Conservation (phyloP, 2,113 vertebrate genomes). For the Ceyx melanurus region DNA sequence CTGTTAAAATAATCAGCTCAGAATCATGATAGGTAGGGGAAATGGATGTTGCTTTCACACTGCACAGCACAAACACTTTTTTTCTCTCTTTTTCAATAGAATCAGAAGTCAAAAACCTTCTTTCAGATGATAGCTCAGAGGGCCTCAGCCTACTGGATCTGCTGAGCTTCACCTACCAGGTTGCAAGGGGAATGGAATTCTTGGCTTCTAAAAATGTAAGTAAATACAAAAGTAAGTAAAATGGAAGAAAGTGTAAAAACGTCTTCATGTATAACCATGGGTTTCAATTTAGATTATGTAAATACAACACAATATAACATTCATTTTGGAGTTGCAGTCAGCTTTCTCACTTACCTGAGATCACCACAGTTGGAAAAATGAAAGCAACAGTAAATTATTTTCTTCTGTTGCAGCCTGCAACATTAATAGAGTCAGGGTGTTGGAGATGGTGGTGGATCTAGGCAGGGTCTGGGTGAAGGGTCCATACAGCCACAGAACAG, state of each 20-base stretch:
- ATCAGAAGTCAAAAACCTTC: constrained; percentile 85
- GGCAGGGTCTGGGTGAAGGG: not conserved
- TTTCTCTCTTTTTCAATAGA: constrained; percentile 69
- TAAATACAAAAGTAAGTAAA: constrained; percentile 6
- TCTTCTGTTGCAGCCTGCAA: not conserved
- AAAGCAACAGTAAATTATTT: not conserved
- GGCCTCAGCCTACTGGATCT: constrained; percentile 91
- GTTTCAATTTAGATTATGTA: not conserved
- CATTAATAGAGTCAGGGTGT: not conserved
- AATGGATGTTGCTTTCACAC: not conserved
- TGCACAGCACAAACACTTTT: not conserved
- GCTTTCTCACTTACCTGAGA: not conserved
- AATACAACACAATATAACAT: not conserved
- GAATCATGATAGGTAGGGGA: not conserved
- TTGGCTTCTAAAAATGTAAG: constrained; percentile 97
- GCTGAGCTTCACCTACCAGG: constrained; percentile 96
- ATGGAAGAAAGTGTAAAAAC: not conserved
- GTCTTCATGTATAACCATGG: not conserved
- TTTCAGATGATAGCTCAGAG: constrained; percentile 86
- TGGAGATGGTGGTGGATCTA: not conserved
- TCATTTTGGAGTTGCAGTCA: not conserved
- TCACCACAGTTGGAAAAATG: not conserved
- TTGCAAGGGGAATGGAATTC: constrained; percentile 97
- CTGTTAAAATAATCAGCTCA: not conserved
- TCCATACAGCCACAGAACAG: not conserved